Evolutionary conservation across 2,113 vertebrate species (phyloP), one percentile per base, ranked within the genome.

Genomic region (Vimba vimba): DNA sequence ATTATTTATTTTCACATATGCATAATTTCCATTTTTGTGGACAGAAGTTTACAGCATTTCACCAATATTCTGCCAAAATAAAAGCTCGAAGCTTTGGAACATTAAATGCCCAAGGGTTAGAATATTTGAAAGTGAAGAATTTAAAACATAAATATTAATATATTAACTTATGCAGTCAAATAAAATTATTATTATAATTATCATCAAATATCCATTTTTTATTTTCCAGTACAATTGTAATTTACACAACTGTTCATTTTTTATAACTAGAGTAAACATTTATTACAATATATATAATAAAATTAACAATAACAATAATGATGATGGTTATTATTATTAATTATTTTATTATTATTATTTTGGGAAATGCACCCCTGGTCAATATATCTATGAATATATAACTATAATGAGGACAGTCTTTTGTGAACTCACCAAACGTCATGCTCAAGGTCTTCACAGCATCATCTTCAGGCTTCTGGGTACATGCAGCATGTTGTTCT

Each of bases 371-470:
- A 71, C 2, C 69, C 19, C 33, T 5, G 7, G 69, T 73, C 69
- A 43, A 39, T 23, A 43, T 33, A 73, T 52, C 6, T 27, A 19
- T 27, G 25, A 55, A 30, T 27, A 76, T 2, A 74, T 7, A 8
- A 47, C n/a, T 19, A 50, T 19, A 50, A 30, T 21, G 36, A 33
- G 13, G 25, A 80, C 17, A 79, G 13, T 60, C 10, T 4, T 43
- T 45, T 43, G 2, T 21, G 17, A 79, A 88, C 91, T 89, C 89
- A 93, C 92, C 92, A 78, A 91, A 39, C 0, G 83, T 91, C 85
- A 95, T 90, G 82, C 93, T 90, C 33, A 93, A 89, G 36, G 89
- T 91, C 60, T 90, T 86, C 68, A 91, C 92, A 6, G 45, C 59
- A 39, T 93, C 92, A 52, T 93, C 94, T 6, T 90, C 90, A 0